A percentile compares a stretch with the other conserved stretches of the same genome.
Conservation (phyloP, 2,113 vertebrate genomes). For the Gallinago paraguaiae region DNA sequence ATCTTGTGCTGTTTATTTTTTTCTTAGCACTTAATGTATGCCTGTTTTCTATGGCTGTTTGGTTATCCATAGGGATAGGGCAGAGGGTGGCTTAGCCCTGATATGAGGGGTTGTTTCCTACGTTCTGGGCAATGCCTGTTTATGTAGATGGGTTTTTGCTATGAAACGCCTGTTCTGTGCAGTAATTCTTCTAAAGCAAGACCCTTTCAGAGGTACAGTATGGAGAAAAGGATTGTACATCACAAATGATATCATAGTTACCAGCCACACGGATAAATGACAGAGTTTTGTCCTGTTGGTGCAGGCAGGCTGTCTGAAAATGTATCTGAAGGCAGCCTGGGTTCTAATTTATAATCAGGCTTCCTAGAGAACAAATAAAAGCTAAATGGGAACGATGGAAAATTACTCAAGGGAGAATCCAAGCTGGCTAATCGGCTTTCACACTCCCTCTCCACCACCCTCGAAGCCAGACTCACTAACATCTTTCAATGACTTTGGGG, state of each 20-base stretch:
- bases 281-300: neutral
- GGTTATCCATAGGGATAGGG: neutral
- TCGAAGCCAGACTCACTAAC: neutral
- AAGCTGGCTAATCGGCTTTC: constrained; percentile 35
- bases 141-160: neutral
- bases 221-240: constrained; percentile 6
- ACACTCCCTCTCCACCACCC: neutral
- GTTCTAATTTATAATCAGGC: neutral
- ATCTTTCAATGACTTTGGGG: neutral
- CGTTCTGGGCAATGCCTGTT: neutral
- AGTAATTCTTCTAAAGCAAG: constrained; percentile 1
- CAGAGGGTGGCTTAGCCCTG: neutral
- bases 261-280: neutral
- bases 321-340: neutral
- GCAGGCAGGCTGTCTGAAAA: neutral
- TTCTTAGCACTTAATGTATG: rapidly evolving
- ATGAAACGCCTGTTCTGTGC: neutral
- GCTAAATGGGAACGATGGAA: neutral
- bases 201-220: neutral
- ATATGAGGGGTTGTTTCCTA: neutral
- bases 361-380: constrained; percentile 43
- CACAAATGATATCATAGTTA: neutral
- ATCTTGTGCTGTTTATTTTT: neutral
- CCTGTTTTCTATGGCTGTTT: neutral
- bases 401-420: constrained; percentile 21